Evolutionary conservation across 2,888 invertebrate genomes (phyloP).

Genomic region (Willowsia nigromaculata): DNA sequence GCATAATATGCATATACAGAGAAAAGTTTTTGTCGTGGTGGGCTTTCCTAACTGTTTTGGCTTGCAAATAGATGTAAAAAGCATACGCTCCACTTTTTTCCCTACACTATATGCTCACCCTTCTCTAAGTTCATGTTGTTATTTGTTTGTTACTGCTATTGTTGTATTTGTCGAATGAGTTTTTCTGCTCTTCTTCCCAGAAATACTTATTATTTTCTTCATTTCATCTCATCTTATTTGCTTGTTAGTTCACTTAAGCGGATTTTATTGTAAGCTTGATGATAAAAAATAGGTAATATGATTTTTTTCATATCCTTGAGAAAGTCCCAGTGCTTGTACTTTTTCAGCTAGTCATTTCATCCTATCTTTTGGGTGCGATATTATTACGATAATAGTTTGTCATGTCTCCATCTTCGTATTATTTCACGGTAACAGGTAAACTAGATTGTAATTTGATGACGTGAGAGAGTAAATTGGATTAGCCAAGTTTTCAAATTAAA

Average conservation of each 20-base stretch:
- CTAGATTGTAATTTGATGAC: slow-evolving; percentile 26
- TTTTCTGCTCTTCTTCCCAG: slow-evolving; percentile 15
- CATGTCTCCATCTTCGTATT: slow-evolving; percentile 4
- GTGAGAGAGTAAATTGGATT: slow-evolving; percentile 53
- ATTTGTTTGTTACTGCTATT: slow-evolving; percentile 30
- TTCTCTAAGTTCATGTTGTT: not conserved
- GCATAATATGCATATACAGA: not conserved
- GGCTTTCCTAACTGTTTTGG: slow-evolving; percentile 28
- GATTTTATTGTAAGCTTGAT: slow-evolving; percentile 65
- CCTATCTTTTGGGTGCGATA: slow-evolving; percentile 53
- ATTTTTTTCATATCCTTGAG: slow-evolving; percentile 41
- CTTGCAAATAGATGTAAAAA: slow-evolving; percentile 10
- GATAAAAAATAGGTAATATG: slow-evolving; percentile 65
- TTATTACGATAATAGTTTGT: slow-evolving; percentile 1
- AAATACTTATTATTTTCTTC: slow-evolving; percentile 57
- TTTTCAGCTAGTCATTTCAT: not conserved
- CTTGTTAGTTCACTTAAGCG: slow-evolving; percentile 57
- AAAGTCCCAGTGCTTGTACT: slow-evolving; percentile 11
- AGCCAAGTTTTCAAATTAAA: slow-evolving; percentile 69
- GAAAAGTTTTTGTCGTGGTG: not conserved
- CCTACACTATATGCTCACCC: not conserved
- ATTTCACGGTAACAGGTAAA: not conserved
- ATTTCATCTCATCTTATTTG: slow-evolving; percentile 61
- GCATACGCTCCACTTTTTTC: slow-evolving; percentile 12
- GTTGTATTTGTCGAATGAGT: slow-evolving; percentile 44